phyloP scores from a whole-genome alignment of 2,888 invertebrate species.

The Rhamphomyia laevipes region DNA sequence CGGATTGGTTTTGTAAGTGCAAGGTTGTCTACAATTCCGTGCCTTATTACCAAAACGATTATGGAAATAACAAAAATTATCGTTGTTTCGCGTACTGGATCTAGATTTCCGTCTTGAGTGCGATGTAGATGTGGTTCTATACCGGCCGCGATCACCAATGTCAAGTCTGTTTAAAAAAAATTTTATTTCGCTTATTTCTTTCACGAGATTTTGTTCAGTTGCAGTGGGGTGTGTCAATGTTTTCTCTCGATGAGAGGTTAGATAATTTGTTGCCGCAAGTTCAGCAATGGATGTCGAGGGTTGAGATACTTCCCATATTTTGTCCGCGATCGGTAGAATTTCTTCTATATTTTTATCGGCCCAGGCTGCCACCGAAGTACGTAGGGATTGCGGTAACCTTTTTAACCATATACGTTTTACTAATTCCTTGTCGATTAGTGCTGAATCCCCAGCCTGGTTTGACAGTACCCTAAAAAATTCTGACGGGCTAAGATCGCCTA shows the following conservation, averaged over 20 bases:
- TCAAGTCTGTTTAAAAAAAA: no score
- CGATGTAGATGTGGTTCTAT: no score
- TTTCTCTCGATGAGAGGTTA: no score
- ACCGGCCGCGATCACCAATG: no score
- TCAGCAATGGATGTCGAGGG: no score
- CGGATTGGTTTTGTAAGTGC: not conserved
- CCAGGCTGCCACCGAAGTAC: not conserved
- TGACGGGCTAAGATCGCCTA: not conserved
- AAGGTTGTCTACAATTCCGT: not conserved
- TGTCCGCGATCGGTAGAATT: not conserved
- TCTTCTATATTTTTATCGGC: not conserved
- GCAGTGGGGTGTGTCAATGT: no score
- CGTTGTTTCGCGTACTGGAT: not conserved
- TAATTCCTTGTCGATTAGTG: not conserved
- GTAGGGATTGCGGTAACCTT: not conserved
- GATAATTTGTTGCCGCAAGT: no score
- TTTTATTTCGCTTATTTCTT: no score
- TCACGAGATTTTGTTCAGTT: no score
- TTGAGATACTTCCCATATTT: not conserved
- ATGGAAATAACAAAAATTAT: not conserved
- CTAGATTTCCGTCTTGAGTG: not conserved
- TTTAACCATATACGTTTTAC: not conserved
- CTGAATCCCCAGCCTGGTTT: not conserved
- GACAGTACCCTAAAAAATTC: not conserved
- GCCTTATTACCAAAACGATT: not conserved